Conservation (phyloP, 2,797 vertebrate genomes). For the Danionella dracula region DNA sequence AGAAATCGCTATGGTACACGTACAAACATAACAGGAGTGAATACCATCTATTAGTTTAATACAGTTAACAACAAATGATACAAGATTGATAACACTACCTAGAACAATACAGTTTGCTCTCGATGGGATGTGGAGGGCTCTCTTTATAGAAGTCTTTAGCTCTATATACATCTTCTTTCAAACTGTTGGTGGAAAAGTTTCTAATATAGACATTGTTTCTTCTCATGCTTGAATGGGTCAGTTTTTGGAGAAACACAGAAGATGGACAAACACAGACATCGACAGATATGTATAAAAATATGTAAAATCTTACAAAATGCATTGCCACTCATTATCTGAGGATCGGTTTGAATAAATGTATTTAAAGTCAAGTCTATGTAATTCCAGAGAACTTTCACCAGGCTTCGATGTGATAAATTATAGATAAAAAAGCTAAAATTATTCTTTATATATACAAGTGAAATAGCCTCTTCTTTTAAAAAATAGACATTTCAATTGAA, state of each 20-base stretch:
- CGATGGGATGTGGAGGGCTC: conserved; percentile 1
- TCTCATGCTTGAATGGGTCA: conserved; percentile 35
- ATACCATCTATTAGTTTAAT: conserved; percentile 34
- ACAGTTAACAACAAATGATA: conserved; percentile 42
- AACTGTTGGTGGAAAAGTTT: no score
- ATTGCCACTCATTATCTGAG: conserved; percentile 57
- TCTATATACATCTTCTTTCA: no score
- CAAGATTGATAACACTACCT: conserved; percentile 35
- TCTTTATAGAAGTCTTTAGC: conserved; percentile 26
- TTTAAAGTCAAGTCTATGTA: conserved; percentile 10
- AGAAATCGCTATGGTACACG: conserved; percentile 9
- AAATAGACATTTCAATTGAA: conserved; percentile 56
- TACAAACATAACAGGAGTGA: conserved; percentile 19
- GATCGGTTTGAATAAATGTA: no score
- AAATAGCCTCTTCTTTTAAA: conserved; percentile 11
- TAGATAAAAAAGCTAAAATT: neutral
- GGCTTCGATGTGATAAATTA: conserved; percentile 39
- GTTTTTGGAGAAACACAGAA: conserved; percentile 36
- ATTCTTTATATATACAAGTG: conserved; percentile 20
- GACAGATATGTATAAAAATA: conserved; percentile 51
- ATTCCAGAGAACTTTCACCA: conserved; percentile 31
- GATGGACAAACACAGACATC: conserved; percentile 24
- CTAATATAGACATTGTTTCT: conserved; percentile 32
- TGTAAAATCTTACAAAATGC: conserved; percentile 67
- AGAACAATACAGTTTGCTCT: conserved; percentile 30